These are phyloP conservation scores for Arremon aurantiirostris DNA, from an alignment of 2,797 vertebrate genomes.

Conservation along the genomic window DNA sequence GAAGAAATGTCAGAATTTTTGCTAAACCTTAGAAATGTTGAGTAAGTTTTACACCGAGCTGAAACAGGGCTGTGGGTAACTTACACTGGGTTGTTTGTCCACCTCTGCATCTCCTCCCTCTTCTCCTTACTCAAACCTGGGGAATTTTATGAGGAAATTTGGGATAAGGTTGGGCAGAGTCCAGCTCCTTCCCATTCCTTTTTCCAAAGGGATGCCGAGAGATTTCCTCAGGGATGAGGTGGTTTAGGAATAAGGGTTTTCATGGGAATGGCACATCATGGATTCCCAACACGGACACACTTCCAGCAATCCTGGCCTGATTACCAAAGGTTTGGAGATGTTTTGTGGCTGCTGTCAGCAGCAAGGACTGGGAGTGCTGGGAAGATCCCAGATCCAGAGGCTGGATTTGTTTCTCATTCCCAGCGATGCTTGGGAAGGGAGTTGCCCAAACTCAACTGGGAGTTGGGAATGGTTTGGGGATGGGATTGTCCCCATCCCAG, in stretches of 20 bases:
- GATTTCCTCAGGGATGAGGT: neutral
- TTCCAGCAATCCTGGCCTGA: neutral
- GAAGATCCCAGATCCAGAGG: neutral
- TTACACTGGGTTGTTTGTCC: fast-evolving
- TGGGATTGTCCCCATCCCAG: too few species aligned
- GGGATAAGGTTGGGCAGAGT: neutral
- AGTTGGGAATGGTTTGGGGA: neutral
- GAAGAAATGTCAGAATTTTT: neutral
- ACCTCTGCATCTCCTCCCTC: neutral
- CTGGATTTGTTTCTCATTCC: neutral
- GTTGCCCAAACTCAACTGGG: fast-evolving
- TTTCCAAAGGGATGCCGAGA: neutral
- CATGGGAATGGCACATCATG: neutral
- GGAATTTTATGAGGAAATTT: neutral
- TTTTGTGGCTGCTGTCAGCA: neutral
- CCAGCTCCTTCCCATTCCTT: neutral
- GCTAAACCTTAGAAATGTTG: neutral
- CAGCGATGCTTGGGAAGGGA: neutral
- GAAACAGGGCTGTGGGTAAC: neutral
- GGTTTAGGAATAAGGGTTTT: neutral
- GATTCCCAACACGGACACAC: neutral
- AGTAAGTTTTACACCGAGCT: neutral
- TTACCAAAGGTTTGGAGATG: neutral
- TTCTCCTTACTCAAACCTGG: neutral
- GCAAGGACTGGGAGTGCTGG: neutral